phyloP scores from a whole-genome alignment of 2,113 vertebrate genomes.

The Meriones unguiculatus region DNA sequence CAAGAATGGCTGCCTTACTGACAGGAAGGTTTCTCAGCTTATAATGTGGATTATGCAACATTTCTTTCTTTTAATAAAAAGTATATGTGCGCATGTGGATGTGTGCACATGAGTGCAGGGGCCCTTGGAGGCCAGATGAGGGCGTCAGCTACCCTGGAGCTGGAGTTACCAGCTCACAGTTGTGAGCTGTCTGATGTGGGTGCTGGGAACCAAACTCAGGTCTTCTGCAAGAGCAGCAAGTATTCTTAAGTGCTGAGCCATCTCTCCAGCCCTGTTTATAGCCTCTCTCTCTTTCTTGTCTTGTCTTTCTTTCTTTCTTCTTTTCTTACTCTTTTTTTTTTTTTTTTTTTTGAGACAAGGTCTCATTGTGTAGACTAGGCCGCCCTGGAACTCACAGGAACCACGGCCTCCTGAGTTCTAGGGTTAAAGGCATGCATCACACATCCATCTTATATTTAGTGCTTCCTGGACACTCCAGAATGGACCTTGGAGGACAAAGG shows the following conservation, averaged over 20 bases:
- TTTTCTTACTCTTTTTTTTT: neutral
- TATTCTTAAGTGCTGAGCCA: neutral
- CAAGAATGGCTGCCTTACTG: neutral
- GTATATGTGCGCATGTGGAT: no score
- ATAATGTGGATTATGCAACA: neutral
- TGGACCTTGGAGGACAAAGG: neutral
- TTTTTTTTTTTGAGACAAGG: neutral
- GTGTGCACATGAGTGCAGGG: neutral
- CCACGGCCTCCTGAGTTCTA: neutral
- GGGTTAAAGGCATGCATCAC: neutral
- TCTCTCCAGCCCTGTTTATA: neutral
- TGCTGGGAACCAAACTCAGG: neutral
- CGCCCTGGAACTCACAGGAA: neutral
- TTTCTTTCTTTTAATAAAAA: neutral
- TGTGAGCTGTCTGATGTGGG: neutral
- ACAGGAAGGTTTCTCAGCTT: accelerated
- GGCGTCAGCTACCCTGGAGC: neutral
- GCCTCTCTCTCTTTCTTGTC: neutral
- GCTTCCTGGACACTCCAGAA: neutral
- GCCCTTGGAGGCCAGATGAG: neutral
- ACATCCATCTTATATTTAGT: neutral
- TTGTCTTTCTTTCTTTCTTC: neutral
- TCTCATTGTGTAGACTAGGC: neutral
- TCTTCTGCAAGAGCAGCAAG: neutral
- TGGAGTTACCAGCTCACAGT: neutral